Evolutionary conservation across 2,113 vertebrate genomes (phyloP), one percentile per base, ranked within the genome.

Genomic region (Empidonax alnorum): DNA sequence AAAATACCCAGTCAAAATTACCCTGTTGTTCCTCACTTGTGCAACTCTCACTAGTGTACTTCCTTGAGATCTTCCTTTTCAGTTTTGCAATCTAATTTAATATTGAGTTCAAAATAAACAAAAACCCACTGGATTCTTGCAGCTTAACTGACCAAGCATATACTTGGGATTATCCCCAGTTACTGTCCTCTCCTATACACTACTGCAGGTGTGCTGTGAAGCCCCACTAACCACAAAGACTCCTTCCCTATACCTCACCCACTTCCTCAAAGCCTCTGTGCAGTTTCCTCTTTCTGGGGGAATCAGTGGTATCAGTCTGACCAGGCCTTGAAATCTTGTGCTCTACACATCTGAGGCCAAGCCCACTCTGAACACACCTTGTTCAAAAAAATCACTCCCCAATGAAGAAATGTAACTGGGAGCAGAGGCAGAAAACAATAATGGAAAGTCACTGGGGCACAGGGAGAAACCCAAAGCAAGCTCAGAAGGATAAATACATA

Each of bases 221-320:
- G 59, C 75, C 67, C 37, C 68, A 77, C 35, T 47, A 88, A 80
- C 72, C 85, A 78, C 42, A n/a, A 31, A 39, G 61, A 49, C 68
- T 56, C 72, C 65, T 94, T 95, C 71, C 75, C 65, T 74, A 3
- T 7, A 84, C 17, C 47, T 92, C 56, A 67, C 42, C 67, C 85
- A 78, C 85, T 94, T 96, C 93, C 94, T 85, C 93, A 90, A 92
- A 92, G 50, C 33, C 56, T 67, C 61, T 44, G 19, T 12, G 39
- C 85, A 80, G 55, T 75, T 93, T 85, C 92, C 53, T 56, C 84
- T 87, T 96, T 93, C 63, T 55, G 37, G 19, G 5, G 37, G 18
- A 81, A 87, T 80, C 44, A 13, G 44, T 31, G 83, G 39, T 75
- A 89, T 53, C 63, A 24, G 50, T 46, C 39, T 31, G 52, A 93